Conservation (phyloP, 1,140 invertebrate species). For the Sarcophaga peregrina region DNA sequence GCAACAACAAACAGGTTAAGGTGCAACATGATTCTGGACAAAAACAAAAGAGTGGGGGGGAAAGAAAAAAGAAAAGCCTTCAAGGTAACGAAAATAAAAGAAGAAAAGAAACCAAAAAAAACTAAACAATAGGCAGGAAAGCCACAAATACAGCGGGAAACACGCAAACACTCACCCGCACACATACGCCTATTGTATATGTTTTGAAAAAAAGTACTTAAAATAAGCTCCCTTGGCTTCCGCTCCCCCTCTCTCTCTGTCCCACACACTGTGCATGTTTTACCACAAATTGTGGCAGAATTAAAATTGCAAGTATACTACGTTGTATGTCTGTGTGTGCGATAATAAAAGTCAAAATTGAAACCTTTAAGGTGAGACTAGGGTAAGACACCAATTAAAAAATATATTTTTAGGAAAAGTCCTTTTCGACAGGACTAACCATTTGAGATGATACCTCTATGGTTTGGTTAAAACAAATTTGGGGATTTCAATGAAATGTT, state of each 20-base stretch:
- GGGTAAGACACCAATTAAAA: no score
- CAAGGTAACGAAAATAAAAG: neutral
- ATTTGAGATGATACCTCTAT: no score
- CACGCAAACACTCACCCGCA: neutral
- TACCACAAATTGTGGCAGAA: conserved; percentile 1
- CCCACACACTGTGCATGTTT: neutral
- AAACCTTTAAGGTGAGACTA: neutral
- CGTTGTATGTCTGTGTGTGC: neutral
- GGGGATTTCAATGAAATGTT: no score
- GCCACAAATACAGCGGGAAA: neutral
- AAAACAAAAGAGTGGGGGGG: neutral
- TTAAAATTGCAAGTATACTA: neutral
- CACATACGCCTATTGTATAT: no score
- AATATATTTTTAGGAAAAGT: no score
- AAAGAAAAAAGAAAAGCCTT: neutral
- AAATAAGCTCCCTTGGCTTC: no score
- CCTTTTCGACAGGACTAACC: no score
- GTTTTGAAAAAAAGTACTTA: no score
- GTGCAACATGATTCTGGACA: conserved; percentile 7
- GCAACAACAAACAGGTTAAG: neutral
- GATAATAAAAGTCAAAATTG: neutral
- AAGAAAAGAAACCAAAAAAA: neutral
- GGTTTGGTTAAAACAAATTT: no score
- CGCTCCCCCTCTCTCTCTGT: no score
- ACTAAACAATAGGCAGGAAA: neutral